Percentiles rank a stretch among this genome's conserved stretches.
Conservation (phyloP, 2,888 invertebrate species). For the Drosophila longiperda region DNA sequence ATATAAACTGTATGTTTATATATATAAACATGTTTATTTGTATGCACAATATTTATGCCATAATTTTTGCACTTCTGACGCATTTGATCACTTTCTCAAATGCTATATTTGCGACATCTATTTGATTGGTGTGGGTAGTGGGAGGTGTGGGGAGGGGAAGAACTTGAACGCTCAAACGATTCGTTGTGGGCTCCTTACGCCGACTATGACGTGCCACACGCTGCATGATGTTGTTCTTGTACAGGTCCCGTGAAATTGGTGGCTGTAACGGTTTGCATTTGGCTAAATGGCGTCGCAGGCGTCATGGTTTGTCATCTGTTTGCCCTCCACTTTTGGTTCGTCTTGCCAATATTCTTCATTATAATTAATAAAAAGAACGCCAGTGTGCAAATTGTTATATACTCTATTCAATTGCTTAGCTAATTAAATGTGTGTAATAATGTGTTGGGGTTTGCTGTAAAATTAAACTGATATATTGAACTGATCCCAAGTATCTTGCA, state of each 20-base stretch:
- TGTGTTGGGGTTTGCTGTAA: neutral
- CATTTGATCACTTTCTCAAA: constrained; percentile 43
- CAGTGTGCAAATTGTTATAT: neutral
- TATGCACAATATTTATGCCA: constrained; percentile 20
- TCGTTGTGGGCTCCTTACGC: constrained; percentile 25
- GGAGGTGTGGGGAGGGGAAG: neutral
- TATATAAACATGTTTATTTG: neutral
- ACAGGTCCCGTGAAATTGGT: constrained; percentile 50
- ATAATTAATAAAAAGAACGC: constrained; percentile 3
- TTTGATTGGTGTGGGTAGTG: neutral
- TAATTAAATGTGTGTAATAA: neutral
- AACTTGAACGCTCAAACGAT: constrained; percentile 51
- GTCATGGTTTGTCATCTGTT: constrained; percentile 73
- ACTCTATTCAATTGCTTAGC: neutral
- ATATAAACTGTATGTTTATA: neutral
- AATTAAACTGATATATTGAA: neutral
- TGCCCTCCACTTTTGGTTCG: constrained; percentile 22
- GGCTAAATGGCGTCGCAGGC: constrained; percentile 60
- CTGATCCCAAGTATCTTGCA: neutral
- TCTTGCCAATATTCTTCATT: constrained; percentile 21
- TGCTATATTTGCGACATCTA: neutral
- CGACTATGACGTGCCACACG: constrained; percentile 32
- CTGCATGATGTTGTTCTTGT: constrained; percentile 10
- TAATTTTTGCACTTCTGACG: constrained; percentile 45
- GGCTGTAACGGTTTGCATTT: constrained; percentile 56